Evolutionary conservation across 2,797 vertebrate genomes (phyloP).

Genomic region (Australoheros facetus): DNA sequence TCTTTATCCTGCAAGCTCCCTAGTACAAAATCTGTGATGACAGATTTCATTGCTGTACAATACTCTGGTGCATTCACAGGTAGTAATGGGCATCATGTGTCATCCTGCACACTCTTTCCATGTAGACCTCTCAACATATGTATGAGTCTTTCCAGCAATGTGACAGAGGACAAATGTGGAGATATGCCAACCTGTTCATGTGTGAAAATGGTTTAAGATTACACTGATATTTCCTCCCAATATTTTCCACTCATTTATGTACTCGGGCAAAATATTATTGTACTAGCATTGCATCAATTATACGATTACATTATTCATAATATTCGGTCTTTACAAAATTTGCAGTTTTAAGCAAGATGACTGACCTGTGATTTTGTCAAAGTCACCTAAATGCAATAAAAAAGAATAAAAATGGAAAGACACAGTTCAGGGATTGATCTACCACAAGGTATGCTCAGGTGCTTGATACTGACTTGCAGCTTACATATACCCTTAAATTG

Average conservation of each 20-base stretch:
- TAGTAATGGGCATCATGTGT: not conserved
- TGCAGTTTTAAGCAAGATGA: not conserved
- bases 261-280: not conserved
- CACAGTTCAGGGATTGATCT: not conserved
- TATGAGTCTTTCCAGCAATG: not conserved
- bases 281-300: too few species aligned
- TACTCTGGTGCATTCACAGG: not conserved
- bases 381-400: not conserved
- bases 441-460: not conserved
- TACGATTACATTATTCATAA: not conserved
- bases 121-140: not conserved
- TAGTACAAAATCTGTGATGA: not conserved
- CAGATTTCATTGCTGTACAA: not conserved
- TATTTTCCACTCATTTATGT: not conserved
- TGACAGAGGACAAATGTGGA: not conserved
- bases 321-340: not conserved
- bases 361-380: not conserved
- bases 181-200: not conserved
- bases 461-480: not conserved
- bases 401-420: not conserved
- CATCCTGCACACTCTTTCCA: not conserved
- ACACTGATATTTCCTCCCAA: not conserved
- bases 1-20: slow-evolving; percentile 4
- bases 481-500: not conserved
- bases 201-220: not conserved